Conservation (phyloP, 2,113 vertebrate species). For the Micronisus gabar region DNA sequence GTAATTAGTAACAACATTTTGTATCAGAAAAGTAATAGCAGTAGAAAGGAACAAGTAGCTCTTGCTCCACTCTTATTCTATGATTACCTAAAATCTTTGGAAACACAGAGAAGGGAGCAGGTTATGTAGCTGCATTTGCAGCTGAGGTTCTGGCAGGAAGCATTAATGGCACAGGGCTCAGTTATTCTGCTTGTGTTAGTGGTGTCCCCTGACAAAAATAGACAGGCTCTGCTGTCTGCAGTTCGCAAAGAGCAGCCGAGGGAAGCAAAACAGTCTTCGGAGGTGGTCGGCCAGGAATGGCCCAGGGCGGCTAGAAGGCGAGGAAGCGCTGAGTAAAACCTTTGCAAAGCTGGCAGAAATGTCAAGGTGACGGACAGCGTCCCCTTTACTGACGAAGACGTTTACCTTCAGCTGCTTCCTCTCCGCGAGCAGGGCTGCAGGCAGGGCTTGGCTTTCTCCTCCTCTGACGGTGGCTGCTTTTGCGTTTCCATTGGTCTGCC, state of each 20-base stretch:
- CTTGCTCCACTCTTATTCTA: neutral
- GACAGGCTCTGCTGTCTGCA: neutral
- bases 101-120: neutral
- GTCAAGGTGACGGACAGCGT: neutral
- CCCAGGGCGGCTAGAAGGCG: neutral
- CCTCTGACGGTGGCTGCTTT: neutral
- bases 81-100: neutral
- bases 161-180: neutral
- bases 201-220: neutral
- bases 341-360: neutral
- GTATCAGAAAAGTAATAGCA: neutral
- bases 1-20: neutral
- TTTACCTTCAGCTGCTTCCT: conserved; percentile 42
- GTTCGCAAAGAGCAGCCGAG: neutral
- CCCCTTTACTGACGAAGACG: neutral
- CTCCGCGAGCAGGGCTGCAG: conserved; percentile 10
- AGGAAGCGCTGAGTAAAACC: neutral
- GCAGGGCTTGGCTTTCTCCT: conserved; percentile 4
- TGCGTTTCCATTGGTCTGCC: conserved; percentile 50
- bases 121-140: neutral
- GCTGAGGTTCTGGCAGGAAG: neutral
- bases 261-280: neutral
- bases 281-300: neutral
- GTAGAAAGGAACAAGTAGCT: neutral
- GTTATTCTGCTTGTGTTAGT: neutral